Evolutionary conservation across 2,113 vertebrate species (phyloP).

Genomic region (western clawed frog (Xenopus tropicalis)): UCB_Xtro_10.0 CM004443.2:30945501-30946000

Average conservation of each 20-base stretch:
- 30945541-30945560: constrained; percentile 21
- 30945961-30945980: no score
- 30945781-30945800: no score
- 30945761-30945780: neutral
- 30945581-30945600: constrained; percentile 21
- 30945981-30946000: no score
- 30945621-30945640: constrained; percentile 30
- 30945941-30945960: no score
- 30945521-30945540: constrained; percentile 14
- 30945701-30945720: neutral
- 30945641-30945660: constrained; percentile 35
- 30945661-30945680: constrained; percentile 18
- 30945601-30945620: constrained; percentile 29
- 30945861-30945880: no score
- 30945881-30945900: no score
- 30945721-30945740: neutral
- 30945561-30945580: constrained; percentile 16
- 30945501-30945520: constrained; percentile 7
- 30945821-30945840: no score
- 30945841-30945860: no score
- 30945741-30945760: neutral
- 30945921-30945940: no score
- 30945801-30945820: no score
- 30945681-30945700: no score
- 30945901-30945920: no score